phyloP scores from a whole-genome alignment of 1,140 invertebrate genomes.

The Ips nitidus region DNA sequence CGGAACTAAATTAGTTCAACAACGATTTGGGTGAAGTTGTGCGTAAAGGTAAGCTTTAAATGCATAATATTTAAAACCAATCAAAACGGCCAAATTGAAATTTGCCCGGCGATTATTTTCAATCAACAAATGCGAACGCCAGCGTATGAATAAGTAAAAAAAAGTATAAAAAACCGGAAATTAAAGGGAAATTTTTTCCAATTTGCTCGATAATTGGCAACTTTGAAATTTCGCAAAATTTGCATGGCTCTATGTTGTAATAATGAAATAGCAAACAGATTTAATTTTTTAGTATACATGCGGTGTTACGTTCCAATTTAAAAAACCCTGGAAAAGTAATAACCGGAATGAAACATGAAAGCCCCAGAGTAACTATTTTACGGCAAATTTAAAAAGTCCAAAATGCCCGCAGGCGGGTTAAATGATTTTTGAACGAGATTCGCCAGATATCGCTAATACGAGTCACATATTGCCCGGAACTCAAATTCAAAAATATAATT shows the following conservation, averaged over 20 bases:
- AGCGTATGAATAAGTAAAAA: conserved; percentile 18
- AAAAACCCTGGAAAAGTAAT: conserved; percentile 33
- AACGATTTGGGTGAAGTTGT: too few relatives aligned
- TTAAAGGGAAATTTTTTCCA: conserved; percentile 23
- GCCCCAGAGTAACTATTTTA: conserved; percentile 38
- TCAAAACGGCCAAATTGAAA: conserved; percentile 23
- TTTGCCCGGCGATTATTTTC: neutral
- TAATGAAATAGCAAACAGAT: conserved; percentile 36
- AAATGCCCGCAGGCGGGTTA: conserved; percentile 21
- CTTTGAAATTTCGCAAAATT: conserved; percentile 29
- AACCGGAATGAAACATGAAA: conserved; percentile 34
- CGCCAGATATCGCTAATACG: conserved; percentile 21
- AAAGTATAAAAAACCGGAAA: conserved; percentile 19
- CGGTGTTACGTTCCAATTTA: conserved; percentile 33
- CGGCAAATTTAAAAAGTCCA: conserved; percentile 36
- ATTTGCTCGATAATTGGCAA: conserved; percentile 25
- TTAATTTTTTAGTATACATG: conserved; percentile 33
- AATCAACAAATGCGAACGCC: conserved; percentile 18
- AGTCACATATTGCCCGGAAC: conserved; percentile 37
- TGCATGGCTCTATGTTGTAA: conserved; percentile 23
- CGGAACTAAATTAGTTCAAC: too few relatives aligned
- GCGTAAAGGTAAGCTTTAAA: neutral
- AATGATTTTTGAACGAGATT: conserved; percentile 42
- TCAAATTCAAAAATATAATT: conserved; percentile 51
- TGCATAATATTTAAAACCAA: conserved; percentile 2